Evolutionary conservation across 2,797 vertebrate species (phyloP).

Genomic region (Fundulus diaphanus): DNA sequence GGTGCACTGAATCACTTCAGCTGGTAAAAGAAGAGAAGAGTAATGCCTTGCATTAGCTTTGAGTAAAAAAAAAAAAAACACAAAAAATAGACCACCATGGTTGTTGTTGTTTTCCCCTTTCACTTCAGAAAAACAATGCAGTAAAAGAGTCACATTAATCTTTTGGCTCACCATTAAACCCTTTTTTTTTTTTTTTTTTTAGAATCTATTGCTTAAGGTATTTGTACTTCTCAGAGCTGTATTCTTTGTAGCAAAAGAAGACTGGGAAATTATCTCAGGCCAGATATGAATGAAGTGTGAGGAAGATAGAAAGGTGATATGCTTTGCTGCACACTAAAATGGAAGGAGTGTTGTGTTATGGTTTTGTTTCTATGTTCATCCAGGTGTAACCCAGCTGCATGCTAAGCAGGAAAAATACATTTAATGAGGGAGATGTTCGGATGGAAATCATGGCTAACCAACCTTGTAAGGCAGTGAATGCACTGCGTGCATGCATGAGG

Average conservation of each 20-base stretch:
- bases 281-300: slow-evolving; percentile 26
- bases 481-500: background rate
- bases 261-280: slow-evolving; percentile 25
- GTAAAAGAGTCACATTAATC: slow-evolving; percentile 20
- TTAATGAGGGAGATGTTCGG: slow-evolving; percentile 33
- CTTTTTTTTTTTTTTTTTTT: slow-evolving; percentile 30
- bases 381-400: slow-evolving; percentile 24
- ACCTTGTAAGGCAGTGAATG: slow-evolving; percentile 10
- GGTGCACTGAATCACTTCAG: slow-evolving; percentile 36
- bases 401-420: slow-evolving; percentile 22
- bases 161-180: slow-evolving; percentile 30
- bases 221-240: slow-evolving; percentile 12
- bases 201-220: slow-evolving; percentile 18
- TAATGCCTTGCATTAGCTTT: slow-evolving; percentile 29
- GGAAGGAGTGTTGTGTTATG: slow-evolving; percentile 27
- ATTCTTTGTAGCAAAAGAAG: slow-evolving; percentile 20
- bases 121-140: background rate
- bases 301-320: slow-evolving; percentile 32
- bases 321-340: slow-evolving; percentile 23
- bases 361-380: slow-evolving; percentile 24
- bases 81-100: background rate
- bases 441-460: slow-evolving; percentile 26
- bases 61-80: slow-evolving; percentile 6
- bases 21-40: slow-evolving; percentile 25
- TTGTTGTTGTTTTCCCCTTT: background rate